Conservation (phyloP, 2,113 vertebrate genomes). For the Barnardius zonarius region DNA sequence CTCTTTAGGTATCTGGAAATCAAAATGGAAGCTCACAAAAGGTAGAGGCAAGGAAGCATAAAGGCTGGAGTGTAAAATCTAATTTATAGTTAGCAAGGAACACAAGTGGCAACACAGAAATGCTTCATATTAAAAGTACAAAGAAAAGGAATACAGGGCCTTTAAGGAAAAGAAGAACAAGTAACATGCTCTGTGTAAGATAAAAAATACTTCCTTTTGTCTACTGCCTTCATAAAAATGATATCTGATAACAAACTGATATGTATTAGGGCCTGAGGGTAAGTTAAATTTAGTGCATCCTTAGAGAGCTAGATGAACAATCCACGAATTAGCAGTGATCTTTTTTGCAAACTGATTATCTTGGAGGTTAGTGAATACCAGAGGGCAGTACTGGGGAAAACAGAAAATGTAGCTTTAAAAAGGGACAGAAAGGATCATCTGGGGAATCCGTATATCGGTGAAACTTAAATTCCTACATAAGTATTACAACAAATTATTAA, state of each 20-base stretch:
- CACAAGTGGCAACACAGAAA: neutral
- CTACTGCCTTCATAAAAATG: neutral
- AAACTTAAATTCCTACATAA: neutral
- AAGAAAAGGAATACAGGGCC: neutral
- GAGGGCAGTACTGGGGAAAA: neutral
- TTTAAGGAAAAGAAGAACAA: neutral
- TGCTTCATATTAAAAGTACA: neutral
- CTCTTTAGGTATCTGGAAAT: neutral
- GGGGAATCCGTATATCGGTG: neutral
- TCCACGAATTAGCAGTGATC: neutral
- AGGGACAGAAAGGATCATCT: neutral
- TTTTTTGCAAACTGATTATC: neutral
- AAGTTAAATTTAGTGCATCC: neutral
- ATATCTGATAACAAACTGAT: neutral
- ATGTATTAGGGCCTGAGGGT: neutral
- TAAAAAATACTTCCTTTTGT: neutral
- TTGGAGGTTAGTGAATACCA: neutral
- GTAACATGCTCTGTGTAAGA: neutral
- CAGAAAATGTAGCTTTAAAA: neutral
- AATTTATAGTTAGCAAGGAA: neutral
- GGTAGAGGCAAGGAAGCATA: neutral
- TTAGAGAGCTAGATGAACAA: neutral
- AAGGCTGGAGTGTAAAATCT: neutral
- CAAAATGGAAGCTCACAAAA: neutral
- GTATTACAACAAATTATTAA: neutral